phyloP scores from a whole-genome alignment of 2,888 invertebrate species.

The Cryptus viduatorius region DNA sequence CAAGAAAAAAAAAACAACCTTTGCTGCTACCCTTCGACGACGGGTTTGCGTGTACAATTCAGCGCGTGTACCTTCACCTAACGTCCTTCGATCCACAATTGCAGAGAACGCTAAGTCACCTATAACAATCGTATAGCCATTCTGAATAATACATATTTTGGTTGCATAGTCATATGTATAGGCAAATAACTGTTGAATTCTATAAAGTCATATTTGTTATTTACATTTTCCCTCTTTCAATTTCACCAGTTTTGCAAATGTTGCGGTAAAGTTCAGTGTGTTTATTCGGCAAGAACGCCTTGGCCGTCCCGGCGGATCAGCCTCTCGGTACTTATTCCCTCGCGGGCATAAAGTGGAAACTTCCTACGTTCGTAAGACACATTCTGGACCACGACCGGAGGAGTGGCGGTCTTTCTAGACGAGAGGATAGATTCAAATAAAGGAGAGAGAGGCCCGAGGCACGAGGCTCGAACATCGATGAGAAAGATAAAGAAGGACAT shows the following conservation, averaged over 20 bases:
- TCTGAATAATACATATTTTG: no score
- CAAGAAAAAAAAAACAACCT: no score
- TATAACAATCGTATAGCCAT: no score
- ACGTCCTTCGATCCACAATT: no score
- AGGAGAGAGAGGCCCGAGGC: neutral
- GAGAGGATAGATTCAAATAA: conserved; percentile 15
- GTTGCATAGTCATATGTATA: no score
- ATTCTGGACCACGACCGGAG: conserved; percentile 6
- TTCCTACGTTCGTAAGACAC: neutral
- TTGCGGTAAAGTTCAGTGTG: neutral
- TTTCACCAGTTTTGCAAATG: conserved; percentile 4
- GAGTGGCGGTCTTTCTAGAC: neutral
- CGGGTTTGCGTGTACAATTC: no score
- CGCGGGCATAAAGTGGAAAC: conserved; percentile 30
- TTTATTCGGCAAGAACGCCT: conserved; percentile 2
- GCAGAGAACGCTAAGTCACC: no score
- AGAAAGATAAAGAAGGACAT: conserved; percentile 5
- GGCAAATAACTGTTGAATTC: neutral
- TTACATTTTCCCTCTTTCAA: neutral
- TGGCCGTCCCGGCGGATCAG: neutral
- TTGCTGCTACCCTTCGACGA: no score
- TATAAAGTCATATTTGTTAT: neutral
- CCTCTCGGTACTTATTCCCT: conserved; percentile 25
- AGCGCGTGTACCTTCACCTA: no score
- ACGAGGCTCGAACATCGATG: neutral